Conservation (phyloP, 2,888 invertebrate species). For the Thalpophila matura region DNA sequence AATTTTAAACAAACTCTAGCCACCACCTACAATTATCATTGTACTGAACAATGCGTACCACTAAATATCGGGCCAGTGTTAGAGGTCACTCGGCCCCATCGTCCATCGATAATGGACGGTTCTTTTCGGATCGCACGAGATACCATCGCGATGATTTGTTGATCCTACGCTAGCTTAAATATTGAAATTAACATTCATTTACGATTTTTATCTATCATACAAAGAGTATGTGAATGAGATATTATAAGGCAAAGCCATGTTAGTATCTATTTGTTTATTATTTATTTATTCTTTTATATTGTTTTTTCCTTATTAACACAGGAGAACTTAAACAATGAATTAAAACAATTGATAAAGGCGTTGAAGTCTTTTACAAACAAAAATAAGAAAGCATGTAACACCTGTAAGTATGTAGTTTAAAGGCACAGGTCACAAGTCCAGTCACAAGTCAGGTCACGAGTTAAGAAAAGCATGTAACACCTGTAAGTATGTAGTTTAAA, state of each 20-base stretch:
- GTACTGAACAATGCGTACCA: slow-evolving; percentile 84
- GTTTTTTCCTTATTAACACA: slow-evolving; percentile 10
- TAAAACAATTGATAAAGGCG: too few relatives aligned
- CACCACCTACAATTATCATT: slow-evolving; percentile 89
- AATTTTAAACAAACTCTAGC: slow-evolving; percentile 90
- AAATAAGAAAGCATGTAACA: too few relatives aligned
- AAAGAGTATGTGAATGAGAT: slow-evolving; percentile 64
- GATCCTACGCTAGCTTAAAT: slow-evolving; percentile 86
- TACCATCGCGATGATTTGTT: slow-evolving; percentile 89
- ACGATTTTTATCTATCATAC: slow-evolving; percentile 80
- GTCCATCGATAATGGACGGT: slow-evolving; percentile 81
- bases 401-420: too few relatives aligned
- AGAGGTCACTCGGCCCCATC: slow-evolving; percentile 82
- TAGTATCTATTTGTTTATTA: slow-evolving; percentile 47
- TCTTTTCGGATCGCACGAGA: slow-evolving; percentile 86
- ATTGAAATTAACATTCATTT: slow-evolving; percentile 89
- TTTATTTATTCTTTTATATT: slow-evolving; percentile 46
- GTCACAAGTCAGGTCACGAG: too few relatives aligned
- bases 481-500: too few relatives aligned
- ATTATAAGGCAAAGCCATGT: slow-evolving; percentile 56
- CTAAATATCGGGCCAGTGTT: slow-evolving; percentile 84
- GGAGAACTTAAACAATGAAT: too few relatives aligned
- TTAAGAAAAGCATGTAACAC: too few relatives aligned
- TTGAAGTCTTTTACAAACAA: too few relatives aligned
- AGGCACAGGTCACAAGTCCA: too few relatives aligned